A percentile compares a stretch with the other conserved stretches of the same genome.
These are phyloP conservation scores for Athalia rosae DNA, from an alignment of 2,888 invertebrate species.

Conservation along the genomic window DNA sequence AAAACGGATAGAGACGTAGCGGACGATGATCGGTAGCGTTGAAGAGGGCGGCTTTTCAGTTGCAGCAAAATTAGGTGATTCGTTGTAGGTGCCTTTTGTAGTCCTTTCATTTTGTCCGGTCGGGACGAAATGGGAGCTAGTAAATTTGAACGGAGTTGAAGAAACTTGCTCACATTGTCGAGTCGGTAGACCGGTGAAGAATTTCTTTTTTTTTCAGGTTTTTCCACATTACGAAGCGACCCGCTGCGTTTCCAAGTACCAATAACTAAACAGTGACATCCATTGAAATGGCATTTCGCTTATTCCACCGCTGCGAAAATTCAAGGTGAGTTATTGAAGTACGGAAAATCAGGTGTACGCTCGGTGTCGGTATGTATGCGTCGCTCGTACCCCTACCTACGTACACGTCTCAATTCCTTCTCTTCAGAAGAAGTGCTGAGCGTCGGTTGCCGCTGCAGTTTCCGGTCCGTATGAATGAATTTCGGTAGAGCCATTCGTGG, in stretches of 20 bases:
- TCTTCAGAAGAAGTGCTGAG: not conserved
- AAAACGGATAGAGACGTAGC: too few species aligned
- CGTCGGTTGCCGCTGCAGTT: slow-evolving; percentile 13
- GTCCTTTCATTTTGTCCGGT: too few species aligned
- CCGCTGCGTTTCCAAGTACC: slow-evolving; percentile 46
- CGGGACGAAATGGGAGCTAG: too few species aligned
- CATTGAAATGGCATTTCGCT: slow-evolving; percentile 20
- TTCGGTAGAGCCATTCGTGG: slow-evolving; percentile 20
- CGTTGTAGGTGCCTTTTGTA: too few species aligned
- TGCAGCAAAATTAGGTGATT: too few species aligned
- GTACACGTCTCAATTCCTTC: not conserved
- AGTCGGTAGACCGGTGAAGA: not conserved
- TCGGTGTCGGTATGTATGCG: not conserved
- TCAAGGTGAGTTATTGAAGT: not conserved
- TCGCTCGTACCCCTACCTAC: not conserved
- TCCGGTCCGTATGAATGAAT: slow-evolving; percentile 37
- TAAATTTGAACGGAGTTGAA: too few species aligned
- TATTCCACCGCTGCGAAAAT: not conserved
- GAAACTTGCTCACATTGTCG: too few species aligned
- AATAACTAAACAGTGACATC: slow-evolving; percentile 38
- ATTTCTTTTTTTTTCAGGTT: not conserved
- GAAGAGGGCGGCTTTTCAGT: too few species aligned
- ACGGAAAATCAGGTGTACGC: not conserved
- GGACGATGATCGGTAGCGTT: too few species aligned
- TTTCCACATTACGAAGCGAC: slow-evolving; percentile 6